phyloP scores from a whole-genome alignment of 2,113 vertebrate species.

The Cyrtonyx montezumae region DNA sequence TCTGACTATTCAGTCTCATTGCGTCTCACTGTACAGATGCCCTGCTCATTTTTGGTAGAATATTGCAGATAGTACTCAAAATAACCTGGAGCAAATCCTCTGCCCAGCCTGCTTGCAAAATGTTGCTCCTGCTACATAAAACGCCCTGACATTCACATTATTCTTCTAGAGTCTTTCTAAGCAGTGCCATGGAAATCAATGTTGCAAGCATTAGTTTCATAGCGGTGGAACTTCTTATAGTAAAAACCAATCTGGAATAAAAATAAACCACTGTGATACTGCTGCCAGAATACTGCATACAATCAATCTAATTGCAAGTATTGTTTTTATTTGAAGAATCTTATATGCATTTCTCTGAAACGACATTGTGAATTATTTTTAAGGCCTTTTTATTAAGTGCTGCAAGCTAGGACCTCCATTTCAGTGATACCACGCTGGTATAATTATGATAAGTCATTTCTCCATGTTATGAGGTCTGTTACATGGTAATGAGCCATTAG shows the following conservation, averaged over 20 bases:
- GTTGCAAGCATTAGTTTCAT: not conserved
- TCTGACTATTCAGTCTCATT: not conserved
- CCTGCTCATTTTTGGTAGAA: not conserved
- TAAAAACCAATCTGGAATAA: not conserved
- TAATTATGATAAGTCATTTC: not conserved
- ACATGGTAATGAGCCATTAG: not conserved
- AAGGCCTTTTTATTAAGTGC: not conserved
- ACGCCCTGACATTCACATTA: not conserved
- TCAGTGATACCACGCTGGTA: not conserved
- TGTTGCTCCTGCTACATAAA: not conserved
- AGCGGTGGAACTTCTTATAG: not conserved
- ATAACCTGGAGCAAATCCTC: not conserved
- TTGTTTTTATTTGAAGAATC: not conserved
- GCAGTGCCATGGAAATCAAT: not conserved
- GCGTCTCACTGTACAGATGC: not conserved
- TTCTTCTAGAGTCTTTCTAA: constrained; percentile 1
- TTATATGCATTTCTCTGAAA: not conserved
- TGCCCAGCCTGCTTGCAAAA: not conserved
- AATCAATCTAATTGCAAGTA: not conserved
- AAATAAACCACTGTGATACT: not conserved
- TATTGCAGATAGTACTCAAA: not conserved
- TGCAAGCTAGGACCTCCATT: not conserved
- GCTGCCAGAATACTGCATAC: accelerated
- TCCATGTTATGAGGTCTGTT: not conserved
- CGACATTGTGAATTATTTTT: not conserved